These are phyloP conservation scores for Drosophila grimshawi DNA, from an alignment of 1,140 invertebrate species.

Conservation along the genomic window DNA sequence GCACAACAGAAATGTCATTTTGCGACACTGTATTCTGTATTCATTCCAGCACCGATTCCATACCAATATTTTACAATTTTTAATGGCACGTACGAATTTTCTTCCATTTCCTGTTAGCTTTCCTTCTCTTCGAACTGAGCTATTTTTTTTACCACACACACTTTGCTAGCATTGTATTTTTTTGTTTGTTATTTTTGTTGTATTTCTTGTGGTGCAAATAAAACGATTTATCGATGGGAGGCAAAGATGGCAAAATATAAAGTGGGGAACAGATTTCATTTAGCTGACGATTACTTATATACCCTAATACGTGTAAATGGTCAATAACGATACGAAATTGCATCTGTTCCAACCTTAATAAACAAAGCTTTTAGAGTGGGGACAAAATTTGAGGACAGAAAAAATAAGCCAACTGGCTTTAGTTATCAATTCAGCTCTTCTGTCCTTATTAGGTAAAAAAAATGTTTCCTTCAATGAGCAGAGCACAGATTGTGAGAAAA, in stretches of 20 bases:
- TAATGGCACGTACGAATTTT: slow-evolving; percentile 43
- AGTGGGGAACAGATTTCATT: not conserved
- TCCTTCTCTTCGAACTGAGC: not conserved
- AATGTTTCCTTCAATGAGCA: too few species aligned
- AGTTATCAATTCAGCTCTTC: not conserved
- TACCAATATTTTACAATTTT: slow-evolving; percentile 44
- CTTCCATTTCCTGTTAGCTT: slow-evolving; percentile 68
- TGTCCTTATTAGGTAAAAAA: too few species aligned
- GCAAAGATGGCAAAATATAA: slow-evolving; percentile 11
- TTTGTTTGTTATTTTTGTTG: slow-evolving; percentile 52
- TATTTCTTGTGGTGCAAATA: slow-evolving; percentile 39
- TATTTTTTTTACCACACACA: slow-evolving; percentile 25
- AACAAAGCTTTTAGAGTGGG: not conserved
- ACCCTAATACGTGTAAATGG: slow-evolving; percentile 1
- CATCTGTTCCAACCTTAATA: not conserved
- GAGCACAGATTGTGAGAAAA: slow-evolving; percentile 19
- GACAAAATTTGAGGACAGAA: too few species aligned
- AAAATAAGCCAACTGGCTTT: not conserved
- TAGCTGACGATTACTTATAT: not conserved
- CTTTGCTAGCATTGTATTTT: slow-evolving; percentile 34
- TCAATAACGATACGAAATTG: slow-evolving; percentile 35
- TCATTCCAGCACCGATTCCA: slow-evolving; percentile 23
- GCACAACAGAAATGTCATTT: not conserved
- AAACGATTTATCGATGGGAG: slow-evolving; percentile 68
- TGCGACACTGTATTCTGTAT: slow-evolving; percentile 26